Base-by-base conservation (phyloP, 2,797 vertebrate species). In the Thripadectes ignobilis region DNA sequence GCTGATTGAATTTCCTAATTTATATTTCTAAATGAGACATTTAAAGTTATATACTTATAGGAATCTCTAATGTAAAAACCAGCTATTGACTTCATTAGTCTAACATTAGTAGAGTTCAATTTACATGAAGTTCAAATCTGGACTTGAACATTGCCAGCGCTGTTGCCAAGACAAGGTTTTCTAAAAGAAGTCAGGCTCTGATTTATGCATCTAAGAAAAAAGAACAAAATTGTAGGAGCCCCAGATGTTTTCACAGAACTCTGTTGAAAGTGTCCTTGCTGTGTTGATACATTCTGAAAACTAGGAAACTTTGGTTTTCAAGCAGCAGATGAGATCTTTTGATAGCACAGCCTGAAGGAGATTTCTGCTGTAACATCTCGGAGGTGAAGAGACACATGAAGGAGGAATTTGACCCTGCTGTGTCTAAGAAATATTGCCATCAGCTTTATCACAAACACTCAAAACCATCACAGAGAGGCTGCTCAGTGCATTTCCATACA, bases 271-370 rank as follows among this genome's bases (percentile, higher is more conserved):
- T 2, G 38, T 59, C 85, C 88, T 93, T 80, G 55, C 41, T 79
- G 38, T 24, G 51, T 22, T 81, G 81, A 82, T 58, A 26, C n/a
- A 66, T 62, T 69, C 75, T 83, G 54, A 83, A 85, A 94, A 83
- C 32, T 8, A 38, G 30, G 52, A 38, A 52, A 36, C 61, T 72
- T 38, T n/a, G 15, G 19, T 36, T 78, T 86, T 78, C 63, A 55
- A 51, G 32, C 10, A 84, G 55, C n/a, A 92, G 54, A 88, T 22
- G n/a, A 88, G 80, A 39, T 73, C 54, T 88, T 88, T 26, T 75
- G 83, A 81, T 73, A 92, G 41, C 34, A 32, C 62, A 86, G 76
- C 85, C 85, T 29, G 51, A 32, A 85, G 85, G 61, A 91, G 58
- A 72, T 72, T 67, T 67, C 68, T 88, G 57, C 79, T 75, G 26